Conservation (phyloP, 2,888 invertebrate species). For the Stenchaetothrips biformis region DNA sequence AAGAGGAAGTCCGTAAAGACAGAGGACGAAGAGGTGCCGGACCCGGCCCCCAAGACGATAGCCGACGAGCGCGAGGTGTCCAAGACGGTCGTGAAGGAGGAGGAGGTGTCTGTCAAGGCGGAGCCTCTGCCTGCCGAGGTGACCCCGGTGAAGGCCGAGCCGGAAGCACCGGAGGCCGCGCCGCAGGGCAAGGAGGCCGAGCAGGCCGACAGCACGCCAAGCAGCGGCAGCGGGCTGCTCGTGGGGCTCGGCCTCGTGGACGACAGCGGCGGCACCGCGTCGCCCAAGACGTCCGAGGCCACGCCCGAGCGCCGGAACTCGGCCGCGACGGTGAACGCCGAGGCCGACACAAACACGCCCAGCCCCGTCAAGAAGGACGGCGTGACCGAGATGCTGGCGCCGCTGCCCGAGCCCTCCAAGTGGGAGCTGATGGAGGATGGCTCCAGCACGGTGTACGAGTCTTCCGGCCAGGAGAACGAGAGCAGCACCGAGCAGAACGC, state of each 20-base stretch:
- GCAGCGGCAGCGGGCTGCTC: not conserved
- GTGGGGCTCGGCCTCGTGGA: not conserved
- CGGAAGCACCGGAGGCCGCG: not conserved
- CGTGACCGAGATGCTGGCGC: slow-evolving; percentile 54
- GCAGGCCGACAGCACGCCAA: not conserved
- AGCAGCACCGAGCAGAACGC: slow-evolving; percentile 30
- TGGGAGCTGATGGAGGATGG: slow-evolving; percentile 78
- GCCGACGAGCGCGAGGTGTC: not conserved
- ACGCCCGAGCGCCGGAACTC: not conserved
- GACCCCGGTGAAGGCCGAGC: not conserved
- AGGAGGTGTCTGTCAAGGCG: no score
- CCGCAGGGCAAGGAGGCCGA: not conserved
- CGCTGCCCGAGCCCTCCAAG: slow-evolving; percentile 75
- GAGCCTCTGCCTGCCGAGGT: no score
- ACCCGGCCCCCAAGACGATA: not conserved
- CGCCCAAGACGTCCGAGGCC: slow-evolving; percentile 8
- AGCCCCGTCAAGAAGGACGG: slow-evolving; percentile 4
- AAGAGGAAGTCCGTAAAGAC: not conserved
- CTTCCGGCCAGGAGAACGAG: slow-evolving; percentile 26
- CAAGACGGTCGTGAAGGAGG: not conserved
- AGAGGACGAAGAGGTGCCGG: slow-evolving; percentile 2
- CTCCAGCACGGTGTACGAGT: slow-evolving; percentile 32
- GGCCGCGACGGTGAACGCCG: not conserved
- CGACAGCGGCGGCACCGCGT: not conserved
- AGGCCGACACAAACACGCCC: slow-evolving; percentile 2